phyloP scores from a whole-genome alignment of 92 coral and sea anemone species.

The Umimayanthus kanabou region DNA sequence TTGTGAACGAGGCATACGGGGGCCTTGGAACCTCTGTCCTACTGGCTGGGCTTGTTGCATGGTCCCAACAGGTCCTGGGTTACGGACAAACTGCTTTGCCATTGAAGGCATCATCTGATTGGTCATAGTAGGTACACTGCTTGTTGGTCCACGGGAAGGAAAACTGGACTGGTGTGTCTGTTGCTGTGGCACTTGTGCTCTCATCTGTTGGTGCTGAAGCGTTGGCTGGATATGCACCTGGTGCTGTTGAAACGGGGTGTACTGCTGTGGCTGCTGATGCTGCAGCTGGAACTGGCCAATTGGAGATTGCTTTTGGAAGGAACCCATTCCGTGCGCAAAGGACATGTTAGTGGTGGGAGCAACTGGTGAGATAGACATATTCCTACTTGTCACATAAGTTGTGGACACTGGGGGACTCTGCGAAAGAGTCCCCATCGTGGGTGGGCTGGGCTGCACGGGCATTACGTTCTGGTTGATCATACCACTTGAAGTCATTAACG shows the following conservation, averaged over 20 bases:
- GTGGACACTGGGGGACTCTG: constrained; percentile 90
- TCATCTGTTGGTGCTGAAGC: constrained; percentile 60
- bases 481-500: constrained; percentile 58
- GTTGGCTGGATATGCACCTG: constrained; percentile 67
- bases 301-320: constrained; percentile 76
- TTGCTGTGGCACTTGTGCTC: constrained; percentile 60
- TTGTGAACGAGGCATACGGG: constrained; percentile 45
- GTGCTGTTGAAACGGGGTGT: constrained; percentile 89
- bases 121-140: constrained; percentile 65
- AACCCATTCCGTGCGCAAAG: constrained; percentile 75
- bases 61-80: constrained; percentile 71
- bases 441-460: constrained; percentile 74
- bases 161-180: constrained; percentile 73
- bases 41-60: constrained; percentile 65
- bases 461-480: constrained; percentile 67
- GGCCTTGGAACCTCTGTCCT: constrained; percentile 40
- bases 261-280: constrained; percentile 78
- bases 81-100: constrained; percentile 73
- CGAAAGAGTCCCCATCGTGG: constrained; percentile 71
- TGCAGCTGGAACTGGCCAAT: constrained; percentile 86
- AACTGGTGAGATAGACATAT: constrained; percentile 91
- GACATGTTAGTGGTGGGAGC: constrained; percentile 69
- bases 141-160: constrained; percentile 60
- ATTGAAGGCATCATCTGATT: constrained; percentile 75
- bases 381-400: constrained; percentile 71